Evolutionary conservation across 2,113 vertebrate species (phyloP).

Genomic region (Setophaga coronata): DNA sequence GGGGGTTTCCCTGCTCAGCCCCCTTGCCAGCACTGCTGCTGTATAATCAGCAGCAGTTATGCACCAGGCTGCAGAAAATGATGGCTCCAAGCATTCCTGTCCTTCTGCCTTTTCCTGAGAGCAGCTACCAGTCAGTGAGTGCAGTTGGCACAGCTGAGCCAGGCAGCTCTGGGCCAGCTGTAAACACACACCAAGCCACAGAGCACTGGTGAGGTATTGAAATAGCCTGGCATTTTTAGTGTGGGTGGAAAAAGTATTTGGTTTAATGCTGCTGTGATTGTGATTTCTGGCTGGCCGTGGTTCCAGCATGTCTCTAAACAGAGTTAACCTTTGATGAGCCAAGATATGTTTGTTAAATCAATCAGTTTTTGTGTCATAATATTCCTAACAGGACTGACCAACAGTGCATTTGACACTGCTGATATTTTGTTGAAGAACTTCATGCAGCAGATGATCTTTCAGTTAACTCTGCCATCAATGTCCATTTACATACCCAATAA

Average conservation of each 20-base stretch:
- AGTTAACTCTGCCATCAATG: background rate
- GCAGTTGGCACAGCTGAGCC: background rate
- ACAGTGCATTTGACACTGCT: background rate
- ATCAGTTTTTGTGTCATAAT: background rate
- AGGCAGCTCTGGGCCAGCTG: background rate
- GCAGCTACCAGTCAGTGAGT: background rate
- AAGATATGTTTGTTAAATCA: background rate
- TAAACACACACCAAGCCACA: background rate
- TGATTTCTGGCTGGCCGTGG: background rate
- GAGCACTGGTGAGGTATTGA: background rate
- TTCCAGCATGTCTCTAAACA: background rate
- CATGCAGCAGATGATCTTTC: background rate
- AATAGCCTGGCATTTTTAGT: background rate
- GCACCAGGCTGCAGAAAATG: background rate
- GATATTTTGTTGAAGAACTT: background rate
- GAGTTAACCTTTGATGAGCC: background rate
- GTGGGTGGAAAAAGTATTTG: background rate
- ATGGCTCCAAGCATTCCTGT: background rate
- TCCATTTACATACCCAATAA: background rate
- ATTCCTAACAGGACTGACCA: background rate
- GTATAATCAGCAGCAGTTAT: background rate
- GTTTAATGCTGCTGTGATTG: background rate
- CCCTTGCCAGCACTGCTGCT: background rate
- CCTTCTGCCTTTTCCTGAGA: background rate
- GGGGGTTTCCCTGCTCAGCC: background rate